A percentile compares a stretch with the other conserved stretches of the same genome.
phyloP scores from a whole-genome alignment of 2,888 invertebrate species.

The Diachrysia chrysitis region DNA sequence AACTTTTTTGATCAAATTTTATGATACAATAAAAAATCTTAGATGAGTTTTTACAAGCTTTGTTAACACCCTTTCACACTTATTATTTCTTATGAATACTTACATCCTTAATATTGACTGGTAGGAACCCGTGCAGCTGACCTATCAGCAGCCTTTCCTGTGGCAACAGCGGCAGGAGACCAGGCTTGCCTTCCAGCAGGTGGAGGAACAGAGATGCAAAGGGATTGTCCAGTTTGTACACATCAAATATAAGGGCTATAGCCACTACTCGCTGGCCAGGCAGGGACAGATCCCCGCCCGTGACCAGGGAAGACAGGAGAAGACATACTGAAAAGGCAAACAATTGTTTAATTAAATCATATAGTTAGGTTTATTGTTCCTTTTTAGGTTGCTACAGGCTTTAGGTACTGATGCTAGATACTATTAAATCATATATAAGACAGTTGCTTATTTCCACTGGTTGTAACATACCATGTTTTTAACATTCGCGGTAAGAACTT shows the following conservation, averaged over 20 bases:
- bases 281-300: slow-evolving; percentile 82
- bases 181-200: slow-evolving; percentile 81
- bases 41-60: not conserved
- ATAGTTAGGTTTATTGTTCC: too few species aligned
- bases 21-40: too few species aligned
- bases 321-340: slow-evolving; percentile 80
- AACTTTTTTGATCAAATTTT: too few species aligned
- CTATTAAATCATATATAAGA: too few species aligned
- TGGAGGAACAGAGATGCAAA: slow-evolving; percentile 82
- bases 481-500: too few species aligned
- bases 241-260: slow-evolving; percentile 80
- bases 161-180: slow-evolving; percentile 76
- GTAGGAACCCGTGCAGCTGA: slow-evolving; percentile 92
- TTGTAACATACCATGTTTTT: too few species aligned
- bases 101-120: slow-evolving; percentile 92
- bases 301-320: slow-evolving; percentile 82
- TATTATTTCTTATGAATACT: slow-evolving; percentile 62
- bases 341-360: not conserved
- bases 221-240: slow-evolving; percentile 84
- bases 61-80: not conserved
- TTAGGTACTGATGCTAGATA: too few species aligned
- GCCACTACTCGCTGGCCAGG: slow-evolving; percentile 86
- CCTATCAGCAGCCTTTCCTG: slow-evolving; percentile 93
- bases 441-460: too few species aligned
- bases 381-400: too few species aligned